Percentiles rank a stretch among this genome's conserved stretches.
phyloP scores from a whole-genome alignment of 30 jellyfish, hydroid and myxozoan genomes.

The Aurelia aurita region DNA sequence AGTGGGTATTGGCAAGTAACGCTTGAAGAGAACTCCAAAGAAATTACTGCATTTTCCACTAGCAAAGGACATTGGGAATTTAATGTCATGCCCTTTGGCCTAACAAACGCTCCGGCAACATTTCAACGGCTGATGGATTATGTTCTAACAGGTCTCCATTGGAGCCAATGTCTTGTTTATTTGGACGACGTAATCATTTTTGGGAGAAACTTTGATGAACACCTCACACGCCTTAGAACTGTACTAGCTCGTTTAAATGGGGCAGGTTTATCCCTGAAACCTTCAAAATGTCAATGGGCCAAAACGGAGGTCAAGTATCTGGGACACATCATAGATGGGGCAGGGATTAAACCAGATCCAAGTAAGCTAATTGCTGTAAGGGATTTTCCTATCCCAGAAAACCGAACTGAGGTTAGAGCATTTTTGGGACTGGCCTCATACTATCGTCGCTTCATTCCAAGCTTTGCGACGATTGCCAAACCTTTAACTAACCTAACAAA shows the following conservation, averaged over 20 bases:
- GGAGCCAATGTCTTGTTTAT: conserved; percentile 59
- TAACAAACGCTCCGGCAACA: conserved; percentile 75
- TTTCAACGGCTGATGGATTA: conserved; percentile 70
- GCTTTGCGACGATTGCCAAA: conserved; percentile 32
- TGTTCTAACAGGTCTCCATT: conserved; percentile 45
- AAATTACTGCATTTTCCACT: conserved; percentile 73
- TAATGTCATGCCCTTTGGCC: conserved; percentile 70
- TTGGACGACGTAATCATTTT: conserved; percentile 76
- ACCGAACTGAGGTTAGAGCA: conserved; percentile 22
- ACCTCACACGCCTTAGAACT: conserved; percentile 28
- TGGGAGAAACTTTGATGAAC: conserved; percentile 42
- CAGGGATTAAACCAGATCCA: conserved; percentile 65
- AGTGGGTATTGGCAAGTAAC: conserved; percentile 72
- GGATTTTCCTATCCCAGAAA: conserved; percentile 60
- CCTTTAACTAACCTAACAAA: conserved; percentile 34
- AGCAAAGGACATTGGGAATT: conserved; percentile 53
- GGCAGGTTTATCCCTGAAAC: conserved; percentile 53
- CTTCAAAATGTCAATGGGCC: conserved; percentile 35
- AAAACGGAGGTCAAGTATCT: conserved; percentile 28
- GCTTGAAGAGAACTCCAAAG: conserved; percentile 29
- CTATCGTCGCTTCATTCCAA: conserved; percentile 48
- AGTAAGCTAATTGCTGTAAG: conserved; percentile 32
- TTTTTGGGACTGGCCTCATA: conserved; percentile 60
- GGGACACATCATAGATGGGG: conserved; percentile 26
- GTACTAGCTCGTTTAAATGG: conserved; percentile 20